A percentile compares a stretch with the other conserved stretches of the same genome.
These are phyloP conservation scores for Liopterus haemorrhoidalis DNA, from an alignment of 2,888 invertebrate species.

Conservation along the genomic window DNA sequence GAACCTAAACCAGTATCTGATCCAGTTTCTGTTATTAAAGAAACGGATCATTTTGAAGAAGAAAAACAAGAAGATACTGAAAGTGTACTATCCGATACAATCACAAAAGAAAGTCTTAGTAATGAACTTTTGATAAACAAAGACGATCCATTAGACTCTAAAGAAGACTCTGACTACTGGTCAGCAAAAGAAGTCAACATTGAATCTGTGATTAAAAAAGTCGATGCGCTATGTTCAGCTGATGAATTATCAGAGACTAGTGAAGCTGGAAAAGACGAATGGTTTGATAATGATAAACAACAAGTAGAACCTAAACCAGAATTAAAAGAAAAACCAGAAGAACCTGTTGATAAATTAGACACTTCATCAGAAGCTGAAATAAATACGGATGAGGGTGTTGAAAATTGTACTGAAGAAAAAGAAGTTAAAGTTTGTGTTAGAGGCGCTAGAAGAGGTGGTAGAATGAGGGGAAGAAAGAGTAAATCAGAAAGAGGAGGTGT, in stretches of 20 bases:
- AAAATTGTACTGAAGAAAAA: slow-evolving; percentile 38
- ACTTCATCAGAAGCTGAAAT: slow-evolving; percentile 23
- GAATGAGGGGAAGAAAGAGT: slow-evolving; percentile 19
- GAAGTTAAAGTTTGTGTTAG: slow-evolving; percentile 36
- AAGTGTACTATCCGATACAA: slow-evolving; percentile 38
- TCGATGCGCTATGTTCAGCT: slow-evolving; percentile 59
- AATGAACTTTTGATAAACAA: slow-evolving; percentile 42
- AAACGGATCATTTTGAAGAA: slow-evolving; percentile 41
- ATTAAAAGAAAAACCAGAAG: slow-evolving; percentile 18
- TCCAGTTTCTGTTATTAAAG: slow-evolving; percentile 38
- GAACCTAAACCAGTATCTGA: slow-evolving; percentile 36
- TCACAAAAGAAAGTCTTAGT: slow-evolving; percentile 41
- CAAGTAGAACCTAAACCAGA: slow-evolving; percentile 19
- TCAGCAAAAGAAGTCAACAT: slow-evolving; percentile 73
- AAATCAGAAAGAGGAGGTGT: slow-evolving; percentile 45
- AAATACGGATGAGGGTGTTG: slow-evolving; percentile 41
- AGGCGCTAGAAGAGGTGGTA: slow-evolving; percentile 36
- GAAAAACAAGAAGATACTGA: slow-evolving; percentile 41
- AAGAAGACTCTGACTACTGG: slow-evolving; percentile 72
- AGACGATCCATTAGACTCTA: slow-evolving; percentile 50
- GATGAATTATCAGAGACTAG: slow-evolving; percentile 46
- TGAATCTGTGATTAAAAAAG: slow-evolving; percentile 75
- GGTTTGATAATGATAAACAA: slow-evolving; percentile 27
- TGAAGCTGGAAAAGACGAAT: slow-evolving; percentile 40
- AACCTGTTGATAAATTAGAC: slow-evolving; percentile 22